A percentile compares a stretch with the other conserved stretches of the same genome.
These are phyloP conservation scores for Ariopsis seemanni DNA, from an alignment of 2,113 vertebrate genomes.

Conservation along the genomic window DNA sequence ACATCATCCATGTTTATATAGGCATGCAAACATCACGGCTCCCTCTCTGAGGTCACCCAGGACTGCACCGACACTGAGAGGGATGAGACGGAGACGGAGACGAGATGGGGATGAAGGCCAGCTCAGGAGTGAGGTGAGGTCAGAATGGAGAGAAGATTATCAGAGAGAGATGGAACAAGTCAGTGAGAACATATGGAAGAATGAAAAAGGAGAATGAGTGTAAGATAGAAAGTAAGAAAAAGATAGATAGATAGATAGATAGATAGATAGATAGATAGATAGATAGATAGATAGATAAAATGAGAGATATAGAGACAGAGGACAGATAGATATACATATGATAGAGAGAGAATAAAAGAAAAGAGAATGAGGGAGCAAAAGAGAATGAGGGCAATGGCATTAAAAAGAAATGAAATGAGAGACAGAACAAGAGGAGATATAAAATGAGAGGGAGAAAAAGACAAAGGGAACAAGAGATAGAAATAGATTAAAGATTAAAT, in stretches of 20 bases:
- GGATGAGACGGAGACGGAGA: neutral
- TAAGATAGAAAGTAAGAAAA: neutral
- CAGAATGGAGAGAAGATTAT: neutral
- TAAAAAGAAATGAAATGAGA: neutral
- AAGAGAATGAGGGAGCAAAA: neutral
- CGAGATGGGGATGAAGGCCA: neutral
- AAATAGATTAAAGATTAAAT: neutral
- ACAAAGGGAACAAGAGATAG: no score
- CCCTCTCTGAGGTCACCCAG: conserved; percentile 71
- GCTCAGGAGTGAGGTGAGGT: neutral
- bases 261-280: neutral
- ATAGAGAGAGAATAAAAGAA: neutral
- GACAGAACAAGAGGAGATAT: neutral
- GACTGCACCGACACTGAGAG: conserved; percentile 69
- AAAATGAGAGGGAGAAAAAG: conserved; percentile 33
- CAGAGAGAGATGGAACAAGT: neutral
- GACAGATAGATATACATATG: neutral
- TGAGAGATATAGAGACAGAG: neutral
- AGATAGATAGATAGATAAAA: neutral
- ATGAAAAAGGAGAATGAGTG: neutral
- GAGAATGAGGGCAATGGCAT: neutral
- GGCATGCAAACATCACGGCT: conserved; percentile 78
- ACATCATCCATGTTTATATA: conserved; percentile 81
- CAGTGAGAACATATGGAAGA: conserved; percentile 14
- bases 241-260: neutral